These are phyloP conservation scores for Vulpes ferrilata DNA, from an alignment of 2,113 vertebrate species.

Conservation along the genomic window DNA sequence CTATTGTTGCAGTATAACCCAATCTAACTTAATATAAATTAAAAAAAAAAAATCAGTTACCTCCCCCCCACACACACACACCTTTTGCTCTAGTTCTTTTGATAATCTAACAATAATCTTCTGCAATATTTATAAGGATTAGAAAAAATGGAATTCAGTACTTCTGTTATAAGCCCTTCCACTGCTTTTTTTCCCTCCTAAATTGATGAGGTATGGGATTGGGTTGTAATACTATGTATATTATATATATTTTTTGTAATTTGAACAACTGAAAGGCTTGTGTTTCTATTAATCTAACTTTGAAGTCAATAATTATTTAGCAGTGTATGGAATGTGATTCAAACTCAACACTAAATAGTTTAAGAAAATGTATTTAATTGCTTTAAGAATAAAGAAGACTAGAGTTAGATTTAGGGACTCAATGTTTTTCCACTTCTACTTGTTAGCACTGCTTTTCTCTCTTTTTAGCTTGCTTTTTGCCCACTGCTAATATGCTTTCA, in stretches of 20 bases:
- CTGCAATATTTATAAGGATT: background rate
- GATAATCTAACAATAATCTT: background rate
- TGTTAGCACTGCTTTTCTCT: background rate
- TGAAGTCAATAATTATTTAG: background rate
- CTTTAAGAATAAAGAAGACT: background rate
- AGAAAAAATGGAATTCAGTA: background rate
- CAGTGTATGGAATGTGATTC: background rate
- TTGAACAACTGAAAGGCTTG: background rate
- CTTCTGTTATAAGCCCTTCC: background rate
- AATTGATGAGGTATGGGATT: background rate
- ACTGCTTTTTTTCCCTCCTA: background rate
- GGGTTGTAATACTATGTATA: background rate
- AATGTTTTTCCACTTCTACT: background rate
- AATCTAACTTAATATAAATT: background rate
- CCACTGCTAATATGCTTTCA: background rate
- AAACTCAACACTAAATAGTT: background rate
- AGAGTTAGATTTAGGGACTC: background rate
- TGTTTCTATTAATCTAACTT: background rate
- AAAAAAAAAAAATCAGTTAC: background rate
- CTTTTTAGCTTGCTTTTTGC: background rate
- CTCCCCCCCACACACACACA: background rate
- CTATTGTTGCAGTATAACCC: background rate
- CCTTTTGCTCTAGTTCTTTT: background rate
- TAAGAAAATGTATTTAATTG: background rate
- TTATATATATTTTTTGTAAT: background rate